Evolutionary conservation across 1,140 invertebrate species (phyloP).

Genomic region (Camponotus floridanus): DNA sequence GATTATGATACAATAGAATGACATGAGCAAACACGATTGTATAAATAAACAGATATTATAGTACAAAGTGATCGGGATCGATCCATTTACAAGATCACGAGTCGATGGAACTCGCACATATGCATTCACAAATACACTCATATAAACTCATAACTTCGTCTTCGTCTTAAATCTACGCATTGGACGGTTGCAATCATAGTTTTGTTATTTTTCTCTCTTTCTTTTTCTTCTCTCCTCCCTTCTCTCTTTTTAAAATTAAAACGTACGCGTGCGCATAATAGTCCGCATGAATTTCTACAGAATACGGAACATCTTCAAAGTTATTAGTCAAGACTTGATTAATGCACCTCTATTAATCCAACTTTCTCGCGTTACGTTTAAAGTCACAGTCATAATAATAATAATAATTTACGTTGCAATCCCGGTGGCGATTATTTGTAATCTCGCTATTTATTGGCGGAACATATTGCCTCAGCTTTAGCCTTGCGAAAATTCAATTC

Average conservation of each 20-base stretch:
- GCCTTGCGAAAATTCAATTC: neutral
- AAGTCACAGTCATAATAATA: neutral
- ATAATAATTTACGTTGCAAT: neutral
- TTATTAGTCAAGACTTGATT: neutral
- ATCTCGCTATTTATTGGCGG: constrained; percentile 2
- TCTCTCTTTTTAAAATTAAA: neutral
- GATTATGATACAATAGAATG: constrained; percentile 62
- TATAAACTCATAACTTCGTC: constrained; percentile 12
- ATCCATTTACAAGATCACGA: constrained; percentile 64
- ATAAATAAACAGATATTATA: constrained; percentile 77
- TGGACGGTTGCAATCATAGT: constrained; percentile 31
- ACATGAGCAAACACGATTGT: constrained; percentile 76
- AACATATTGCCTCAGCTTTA: neutral
- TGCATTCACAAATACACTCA: constrained; percentile 33
- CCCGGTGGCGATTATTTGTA: neutral
- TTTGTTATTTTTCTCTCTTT: neutral
- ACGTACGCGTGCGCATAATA: neutral
- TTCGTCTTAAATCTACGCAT: constrained; percentile 41
- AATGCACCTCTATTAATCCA: neutral
- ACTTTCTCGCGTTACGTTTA: neutral
- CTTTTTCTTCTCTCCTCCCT: neutral
- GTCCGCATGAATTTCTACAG: neutral
- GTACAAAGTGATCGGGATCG: constrained; percentile 68
- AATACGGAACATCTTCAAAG: neutral
- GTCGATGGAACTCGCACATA: constrained; percentile 21